Conservation (phyloP, 2,797 vertebrate genomes). For the Eulemur rubriventer region DNA sequence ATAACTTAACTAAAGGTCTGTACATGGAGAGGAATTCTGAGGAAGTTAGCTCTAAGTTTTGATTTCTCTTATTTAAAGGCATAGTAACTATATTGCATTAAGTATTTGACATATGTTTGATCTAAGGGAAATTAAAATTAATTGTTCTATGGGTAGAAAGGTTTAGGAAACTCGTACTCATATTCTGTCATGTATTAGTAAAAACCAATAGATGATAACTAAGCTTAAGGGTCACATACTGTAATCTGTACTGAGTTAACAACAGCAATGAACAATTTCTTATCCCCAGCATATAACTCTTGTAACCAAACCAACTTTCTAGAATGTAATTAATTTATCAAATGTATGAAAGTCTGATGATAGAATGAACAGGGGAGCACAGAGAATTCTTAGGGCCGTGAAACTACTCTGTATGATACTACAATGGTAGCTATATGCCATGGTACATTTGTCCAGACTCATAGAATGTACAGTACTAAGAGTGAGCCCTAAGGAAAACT, state of each 20-base stretch:
- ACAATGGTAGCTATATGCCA: neutral
- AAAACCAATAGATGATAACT: neutral
- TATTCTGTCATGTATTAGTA: neutral
- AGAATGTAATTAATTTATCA: slow-evolving; percentile 6
- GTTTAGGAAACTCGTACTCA: neutral
- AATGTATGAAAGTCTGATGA: neutral
- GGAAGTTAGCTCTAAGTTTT: slow-evolving; percentile 10
- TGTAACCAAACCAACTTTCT: neutral
- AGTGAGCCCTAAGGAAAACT: neutral
- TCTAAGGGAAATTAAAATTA: slow-evolving; percentile 10
- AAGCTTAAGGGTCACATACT: neutral
- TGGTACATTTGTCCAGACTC: neutral
- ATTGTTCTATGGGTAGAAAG: neutral
- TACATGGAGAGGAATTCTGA: slow-evolving; percentile 4
- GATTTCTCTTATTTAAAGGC: slow-evolving; percentile 32
- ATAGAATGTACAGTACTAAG: neutral
- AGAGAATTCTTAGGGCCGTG: neutral
- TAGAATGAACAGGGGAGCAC: neutral
- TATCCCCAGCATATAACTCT: neutral
- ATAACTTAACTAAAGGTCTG: neutral
- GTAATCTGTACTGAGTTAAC: neutral
- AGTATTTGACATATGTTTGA: slow-evolving; percentile 30
- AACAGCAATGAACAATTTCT: neutral
- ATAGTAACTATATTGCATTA: neutral
- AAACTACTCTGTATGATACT: neutral